Conservation (phyloP, 1,140 invertebrate species). For the Musca domestica region DNA sequence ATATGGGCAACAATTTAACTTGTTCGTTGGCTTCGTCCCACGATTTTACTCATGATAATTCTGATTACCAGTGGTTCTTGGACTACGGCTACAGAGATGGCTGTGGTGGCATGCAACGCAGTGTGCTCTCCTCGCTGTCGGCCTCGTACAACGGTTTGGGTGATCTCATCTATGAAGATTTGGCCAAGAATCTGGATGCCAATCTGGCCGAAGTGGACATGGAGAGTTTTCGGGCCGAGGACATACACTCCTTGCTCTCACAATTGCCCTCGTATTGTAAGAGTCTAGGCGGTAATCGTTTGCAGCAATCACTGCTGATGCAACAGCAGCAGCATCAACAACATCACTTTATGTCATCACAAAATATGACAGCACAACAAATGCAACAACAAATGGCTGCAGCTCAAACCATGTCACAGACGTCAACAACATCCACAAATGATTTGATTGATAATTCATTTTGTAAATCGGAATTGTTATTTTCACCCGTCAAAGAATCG, state of each 20-base stretch:
- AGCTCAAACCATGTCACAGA: slow-evolving; percentile 54
- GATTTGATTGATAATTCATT: slow-evolving; percentile 63
- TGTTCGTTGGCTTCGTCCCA: slow-evolving; percentile 53
- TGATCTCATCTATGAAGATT: slow-evolving; percentile 75
- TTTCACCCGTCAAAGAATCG: slow-evolving; percentile 86
- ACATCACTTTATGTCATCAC: slow-evolving; percentile 29
- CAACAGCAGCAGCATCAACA: slow-evolving; percentile 52
- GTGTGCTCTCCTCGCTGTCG: slow-evolving; percentile 75
- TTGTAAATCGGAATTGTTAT: slow-evolving; percentile 84
- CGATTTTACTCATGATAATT: slow-evolving; percentile 84
- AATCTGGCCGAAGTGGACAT: slow-evolving; percentile 92
- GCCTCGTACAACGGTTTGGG: slow-evolving; percentile 73
- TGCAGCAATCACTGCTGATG: slow-evolving; percentile 44
- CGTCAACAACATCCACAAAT: slow-evolving; percentile 47
- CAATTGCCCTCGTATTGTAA: slow-evolving; percentile 71
- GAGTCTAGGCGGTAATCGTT: slow-evolving; percentile 39
- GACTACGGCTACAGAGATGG: slow-evolving; percentile 83
- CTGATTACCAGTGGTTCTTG: slow-evolving; percentile 85
- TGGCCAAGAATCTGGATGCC: slow-evolving; percentile 84
- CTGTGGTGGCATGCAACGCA: slow-evolving; percentile 72
- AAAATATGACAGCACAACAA: slow-evolving; percentile 24
- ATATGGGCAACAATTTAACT: slow-evolving; percentile 43
- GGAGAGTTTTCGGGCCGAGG: slow-evolving; percentile 88
- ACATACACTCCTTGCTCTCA: slow-evolving; percentile 82
- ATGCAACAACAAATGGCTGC: slow-evolving; percentile 28